Evolutionary conservation across 2,797 vertebrate genomes (phyloP), one percentile per base, ranked within the genome.

Genomic region (Xenops minutus): DNA sequence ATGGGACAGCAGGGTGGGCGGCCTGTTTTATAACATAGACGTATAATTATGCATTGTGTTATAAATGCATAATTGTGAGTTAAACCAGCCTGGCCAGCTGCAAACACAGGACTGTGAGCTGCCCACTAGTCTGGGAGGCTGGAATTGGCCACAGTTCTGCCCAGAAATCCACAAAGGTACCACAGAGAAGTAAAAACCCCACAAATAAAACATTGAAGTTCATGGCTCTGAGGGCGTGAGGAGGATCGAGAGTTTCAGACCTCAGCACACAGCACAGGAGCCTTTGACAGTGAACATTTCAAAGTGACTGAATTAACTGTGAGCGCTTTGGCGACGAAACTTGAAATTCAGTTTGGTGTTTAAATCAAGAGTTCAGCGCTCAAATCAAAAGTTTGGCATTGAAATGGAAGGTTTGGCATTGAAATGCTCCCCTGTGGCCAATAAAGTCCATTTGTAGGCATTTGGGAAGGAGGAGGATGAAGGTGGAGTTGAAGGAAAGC

Each of bases 401-500:
- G 39, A 37, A 21, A 14, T 30, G 10, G 41, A 27, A 48, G 37
- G 8, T 36, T 69, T 64, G 72, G 7, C 19, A 3, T 36, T 59
- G 51, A 71, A 74, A 27, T 34, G 23, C 27, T 61, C 14, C 30
- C 5, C 3, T 0, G 0, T 3, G 39, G 39, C 34, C 30, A 20
- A 1, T 36, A 30, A 7, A 11, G 26, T 26, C 2, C 1, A 22
- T 52, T 68, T 41, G 12, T 27, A 23, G 41, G 51, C 5, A 7
- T 48, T 43, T 43, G 41, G 5, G 20, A 54, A 19, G 37, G 74
- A 91, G 13, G 52, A 30, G 37, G 37, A 44, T 17, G 27, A 37
- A 37, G 56, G 24, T 58, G 63, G 14, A 73, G 46, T 32, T 68
- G 71, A 52, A 62, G 59, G 46, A 62, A 68, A 61, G 64, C 24